These are phyloP conservation scores for Brachymystax lenok DNA, from an alignment of 2,797 vertebrate species.

Conservation along the genomic window DNA sequence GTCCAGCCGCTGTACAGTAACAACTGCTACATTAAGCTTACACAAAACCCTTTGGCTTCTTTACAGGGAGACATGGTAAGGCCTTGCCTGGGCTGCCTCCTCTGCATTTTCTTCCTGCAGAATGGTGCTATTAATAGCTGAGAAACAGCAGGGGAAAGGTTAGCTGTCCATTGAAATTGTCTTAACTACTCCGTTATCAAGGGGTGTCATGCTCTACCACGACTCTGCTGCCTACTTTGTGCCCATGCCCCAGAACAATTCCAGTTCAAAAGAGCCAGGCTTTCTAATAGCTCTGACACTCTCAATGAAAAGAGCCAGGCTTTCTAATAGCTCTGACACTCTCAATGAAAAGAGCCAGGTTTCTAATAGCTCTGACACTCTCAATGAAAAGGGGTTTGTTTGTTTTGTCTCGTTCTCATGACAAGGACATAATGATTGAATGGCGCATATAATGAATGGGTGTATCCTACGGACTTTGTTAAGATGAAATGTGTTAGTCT, in stretches of 20 bases:
- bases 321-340: conserved; percentile 3
- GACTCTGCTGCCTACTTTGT: conserved; percentile 25
- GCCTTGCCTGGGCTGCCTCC: conserved; percentile 20
- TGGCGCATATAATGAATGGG: not conserved
- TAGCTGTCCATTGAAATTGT: conserved; percentile 51
- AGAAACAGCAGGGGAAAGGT: conserved; percentile 61
- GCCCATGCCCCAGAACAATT: not conserved
- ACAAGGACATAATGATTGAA: not conserved
- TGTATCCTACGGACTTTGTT: no score
- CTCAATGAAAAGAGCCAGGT: conserved; percentile 13
- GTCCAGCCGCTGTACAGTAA: not conserved
- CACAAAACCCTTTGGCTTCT: not conserved
- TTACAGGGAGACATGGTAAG: conserved; percentile 12
- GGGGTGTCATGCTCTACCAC: conserved; percentile 30
- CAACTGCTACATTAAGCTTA: not conserved
- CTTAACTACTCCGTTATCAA: conserved; percentile 50
- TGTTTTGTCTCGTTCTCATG: not conserved
- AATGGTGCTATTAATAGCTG: conserved; percentile 59
- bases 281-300: conserved; percentile 13
- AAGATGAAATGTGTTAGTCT: not conserved
- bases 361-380: conserved; percentile 10
- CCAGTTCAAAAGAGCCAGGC: conserved; percentile 12
- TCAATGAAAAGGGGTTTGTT: conserved; percentile 8
- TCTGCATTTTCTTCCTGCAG: conserved; percentile 36
- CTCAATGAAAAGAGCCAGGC: no score